Percentiles rank a stretch among this genome's conserved stretches.
These are phyloP conservation scores for Lepidonotus clava DNA, from an alignment of 2,888 invertebrate species.

Conservation along the genomic window DNA sequence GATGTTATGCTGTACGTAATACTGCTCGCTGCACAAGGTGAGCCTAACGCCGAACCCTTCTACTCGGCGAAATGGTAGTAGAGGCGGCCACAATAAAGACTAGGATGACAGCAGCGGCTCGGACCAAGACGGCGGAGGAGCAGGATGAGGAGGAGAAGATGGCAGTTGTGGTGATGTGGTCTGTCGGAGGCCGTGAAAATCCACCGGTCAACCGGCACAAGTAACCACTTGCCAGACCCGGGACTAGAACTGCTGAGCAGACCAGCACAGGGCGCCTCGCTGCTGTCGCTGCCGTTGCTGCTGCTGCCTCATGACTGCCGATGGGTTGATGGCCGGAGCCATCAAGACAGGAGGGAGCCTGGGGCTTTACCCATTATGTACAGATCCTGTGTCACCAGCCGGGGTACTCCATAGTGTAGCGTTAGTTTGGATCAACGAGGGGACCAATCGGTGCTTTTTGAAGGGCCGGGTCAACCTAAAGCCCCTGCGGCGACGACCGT, in stretches of 20 bases:
- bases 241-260: background rate
- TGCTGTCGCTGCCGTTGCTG: background rate
- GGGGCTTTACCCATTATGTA: no score
- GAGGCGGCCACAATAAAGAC: no score
- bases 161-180: background rate
- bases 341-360: no score
- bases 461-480: background rate
- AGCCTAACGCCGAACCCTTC: no score
- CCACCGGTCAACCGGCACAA: background rate
- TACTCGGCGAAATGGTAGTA: no score
- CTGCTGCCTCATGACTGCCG: constrained; percentile 3
- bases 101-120: no score
- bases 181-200: background rate
- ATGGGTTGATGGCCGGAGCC: no score
- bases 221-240: background rate
- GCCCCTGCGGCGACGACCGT: background rate
- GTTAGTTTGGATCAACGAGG: no score
- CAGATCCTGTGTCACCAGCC: no score
- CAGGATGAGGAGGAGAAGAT: background rate
- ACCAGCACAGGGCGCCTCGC: background rate
- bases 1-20: no score
- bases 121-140: background rate
- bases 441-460: no score
- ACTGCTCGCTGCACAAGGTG: no score
- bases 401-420: constrained; percentile 4